These are phyloP conservation scores for Sylvia atricapilla DNA, from an alignment of 2,113 vertebrate species.

Conservation along the genomic window DNA sequence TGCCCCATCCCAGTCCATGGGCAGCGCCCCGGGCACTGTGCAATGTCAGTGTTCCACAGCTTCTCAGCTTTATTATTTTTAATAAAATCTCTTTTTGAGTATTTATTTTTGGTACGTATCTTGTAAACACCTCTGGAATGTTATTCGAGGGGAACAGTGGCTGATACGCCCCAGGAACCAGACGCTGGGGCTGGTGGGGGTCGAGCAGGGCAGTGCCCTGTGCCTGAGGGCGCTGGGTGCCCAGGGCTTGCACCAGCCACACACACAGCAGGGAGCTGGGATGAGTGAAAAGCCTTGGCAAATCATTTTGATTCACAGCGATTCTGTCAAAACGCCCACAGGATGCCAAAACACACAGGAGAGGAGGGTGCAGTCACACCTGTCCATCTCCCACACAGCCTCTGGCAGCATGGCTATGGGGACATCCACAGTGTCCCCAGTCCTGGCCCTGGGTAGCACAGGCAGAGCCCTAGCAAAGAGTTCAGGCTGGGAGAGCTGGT, in stretches of 20 bases:
- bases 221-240: accelerated
- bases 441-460: background rate
- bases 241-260: background rate
- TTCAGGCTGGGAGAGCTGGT: background rate
- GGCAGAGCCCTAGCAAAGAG: background rate
- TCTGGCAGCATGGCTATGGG: background rate
- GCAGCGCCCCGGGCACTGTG: background rate
- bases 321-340: background rate
- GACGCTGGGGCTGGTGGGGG: background rate
- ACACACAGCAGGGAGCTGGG: background rate
- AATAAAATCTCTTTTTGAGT: background rate
- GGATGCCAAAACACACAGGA: background rate
- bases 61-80: background rate
- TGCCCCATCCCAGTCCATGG: accelerated
- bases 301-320: background rate
- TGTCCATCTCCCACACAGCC: background rate
- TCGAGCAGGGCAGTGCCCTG: background rate
- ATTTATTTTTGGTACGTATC: background rate
- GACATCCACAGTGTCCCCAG: background rate
- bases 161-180: background rate
- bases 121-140: slow-evolving; percentile 16
- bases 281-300: background rate
- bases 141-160: background rate
- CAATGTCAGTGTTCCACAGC: background rate
- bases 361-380: background rate